Evolutionary conservation across 2,888 invertebrate species (phyloP).

Genomic region (Tetramorium bicarinatum): DNA sequence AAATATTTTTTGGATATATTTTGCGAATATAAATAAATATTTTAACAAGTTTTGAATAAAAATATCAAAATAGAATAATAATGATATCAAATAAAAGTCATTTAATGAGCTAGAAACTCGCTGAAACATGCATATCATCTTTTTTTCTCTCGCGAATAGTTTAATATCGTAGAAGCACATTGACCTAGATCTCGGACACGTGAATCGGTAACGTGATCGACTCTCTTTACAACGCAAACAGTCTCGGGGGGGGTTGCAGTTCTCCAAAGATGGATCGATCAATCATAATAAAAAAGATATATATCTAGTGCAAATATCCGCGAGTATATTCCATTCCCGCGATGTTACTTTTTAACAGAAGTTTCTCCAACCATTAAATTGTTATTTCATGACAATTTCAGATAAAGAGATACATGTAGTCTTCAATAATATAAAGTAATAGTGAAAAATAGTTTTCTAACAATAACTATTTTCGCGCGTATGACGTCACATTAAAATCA

Average conservation of each 20-base stretch:
- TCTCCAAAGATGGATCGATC: conserved; percentile 15
- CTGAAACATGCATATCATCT: conserved; percentile 60
- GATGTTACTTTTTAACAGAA: not conserved
- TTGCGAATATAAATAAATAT: not conserved
- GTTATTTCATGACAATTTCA: not conserved
- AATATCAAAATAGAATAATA: not conserved
- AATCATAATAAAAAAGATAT: conserved; percentile 17
- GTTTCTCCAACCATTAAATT: too few species aligned
- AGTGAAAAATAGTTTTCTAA: not conserved
- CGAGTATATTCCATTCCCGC: not conserved
- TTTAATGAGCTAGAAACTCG: not conserved
- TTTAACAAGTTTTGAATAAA: not conserved
- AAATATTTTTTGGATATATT: not conserved
- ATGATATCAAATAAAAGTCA: not conserved
- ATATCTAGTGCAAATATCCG: not conserved
- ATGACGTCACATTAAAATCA: not conserved
- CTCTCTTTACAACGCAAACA: conserved; percentile 67
- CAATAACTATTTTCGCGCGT: not conserved
- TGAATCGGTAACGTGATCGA: conserved; percentile 76
- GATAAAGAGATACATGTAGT: not conserved
- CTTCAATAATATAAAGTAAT: conserved; percentile 30
- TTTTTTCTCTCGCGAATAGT: conserved; percentile 62
- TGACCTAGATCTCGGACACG: conserved; percentile 79
- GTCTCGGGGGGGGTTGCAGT: conserved; percentile 20
- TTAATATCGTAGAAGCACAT: conserved; percentile 77